A percentile compares a stretch with the other conserved stretches of the same genome.
Conservation (phyloP, 2,113 vertebrate species). For the Megaleporinus macrocephalus region DNA sequence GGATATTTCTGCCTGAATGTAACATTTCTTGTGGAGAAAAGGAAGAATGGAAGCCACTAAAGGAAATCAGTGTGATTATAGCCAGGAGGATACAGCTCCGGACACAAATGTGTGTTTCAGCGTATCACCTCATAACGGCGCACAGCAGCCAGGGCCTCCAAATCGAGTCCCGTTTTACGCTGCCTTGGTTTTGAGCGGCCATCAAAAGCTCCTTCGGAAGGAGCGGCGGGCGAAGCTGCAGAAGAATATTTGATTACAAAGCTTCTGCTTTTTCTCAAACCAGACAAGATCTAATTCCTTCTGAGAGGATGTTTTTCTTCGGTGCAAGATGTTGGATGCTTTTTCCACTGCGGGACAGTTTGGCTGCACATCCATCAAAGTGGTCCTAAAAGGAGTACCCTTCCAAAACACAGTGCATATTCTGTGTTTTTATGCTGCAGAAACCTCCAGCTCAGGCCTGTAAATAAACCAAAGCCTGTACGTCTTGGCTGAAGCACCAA, state of each 20-base stretch:
- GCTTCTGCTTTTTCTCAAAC: constrained; percentile 54
- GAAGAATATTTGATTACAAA: constrained; percentile 56
- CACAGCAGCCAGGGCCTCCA: constrained; percentile 10
- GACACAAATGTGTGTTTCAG: not conserved
- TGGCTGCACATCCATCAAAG: constrained; percentile 19
- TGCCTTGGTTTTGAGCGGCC: constrained; percentile 15
- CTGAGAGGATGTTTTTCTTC: constrained; percentile 49
- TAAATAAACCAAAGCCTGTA: constrained; percentile 41
- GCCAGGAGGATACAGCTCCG: constrained; percentile 21
- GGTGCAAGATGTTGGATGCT: constrained; percentile 26
- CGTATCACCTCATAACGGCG: not conserved
- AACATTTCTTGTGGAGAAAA: too few species aligned
- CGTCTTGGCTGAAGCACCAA: not conserved
- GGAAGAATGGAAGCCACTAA: too few species aligned
- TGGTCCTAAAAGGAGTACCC: not conserved
- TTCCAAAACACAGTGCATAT: not conserved
- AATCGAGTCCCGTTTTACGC: constrained; percentile 9
- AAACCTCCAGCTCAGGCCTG: not conserved
- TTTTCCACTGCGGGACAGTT: constrained; percentile 20
- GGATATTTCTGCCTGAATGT: too few species aligned
- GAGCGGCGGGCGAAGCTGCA: constrained; percentile 40
- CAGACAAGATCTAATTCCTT: constrained; percentile 53
- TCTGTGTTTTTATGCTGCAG: too few species aligned
- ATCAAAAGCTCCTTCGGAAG: constrained; percentile 43
- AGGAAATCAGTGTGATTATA: constrained; percentile 26